A percentile compares a stretch with the other conserved stretches of the same genome.
These are phyloP conservation scores for Sphenodon punctatus DNA, from an alignment of 2,797 vertebrate genomes.

Conservation along the genomic window DNA sequence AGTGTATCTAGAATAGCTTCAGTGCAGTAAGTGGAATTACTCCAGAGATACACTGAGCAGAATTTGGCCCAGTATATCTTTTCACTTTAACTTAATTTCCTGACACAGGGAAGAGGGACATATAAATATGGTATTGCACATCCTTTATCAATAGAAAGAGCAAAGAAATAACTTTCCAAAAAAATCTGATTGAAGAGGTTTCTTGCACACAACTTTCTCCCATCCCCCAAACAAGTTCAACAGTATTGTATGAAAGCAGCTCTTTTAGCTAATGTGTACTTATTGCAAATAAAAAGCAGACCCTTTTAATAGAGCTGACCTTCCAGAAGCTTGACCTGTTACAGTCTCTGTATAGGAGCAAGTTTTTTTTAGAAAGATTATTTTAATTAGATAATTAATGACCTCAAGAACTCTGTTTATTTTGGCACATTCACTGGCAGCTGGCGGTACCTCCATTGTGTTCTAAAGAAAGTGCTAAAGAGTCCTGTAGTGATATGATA, in stretches of 20 bases:
- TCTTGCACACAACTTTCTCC: neutral
- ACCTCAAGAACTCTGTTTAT: neutral
- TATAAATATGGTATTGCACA: neutral
- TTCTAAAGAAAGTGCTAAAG: neutral
- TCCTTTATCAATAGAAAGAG: neutral
- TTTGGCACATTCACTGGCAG: neutral
- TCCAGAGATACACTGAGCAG: neutral
- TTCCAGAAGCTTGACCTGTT: neutral
- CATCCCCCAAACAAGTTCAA: neutral
- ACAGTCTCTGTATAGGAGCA: neutral
- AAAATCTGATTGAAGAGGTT: neutral
- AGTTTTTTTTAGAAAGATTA: neutral
- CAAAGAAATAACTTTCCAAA: neutral
- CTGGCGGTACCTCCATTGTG: neutral
- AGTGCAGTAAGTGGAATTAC: neutral
- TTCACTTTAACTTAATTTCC: neutral
- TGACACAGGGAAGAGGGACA: neutral
- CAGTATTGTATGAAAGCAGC: neutral
- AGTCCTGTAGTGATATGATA: neutral
- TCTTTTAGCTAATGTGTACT: neutral
- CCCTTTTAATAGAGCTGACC: neutral
- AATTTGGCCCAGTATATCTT: neutral
- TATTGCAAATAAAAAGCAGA: neutral
- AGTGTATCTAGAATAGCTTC: neutral
- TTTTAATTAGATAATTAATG: conserved; percentile 9